Base-by-base conservation (phyloP, 2,113 vertebrate species). In the Eulemur rufifrons region DNA sequence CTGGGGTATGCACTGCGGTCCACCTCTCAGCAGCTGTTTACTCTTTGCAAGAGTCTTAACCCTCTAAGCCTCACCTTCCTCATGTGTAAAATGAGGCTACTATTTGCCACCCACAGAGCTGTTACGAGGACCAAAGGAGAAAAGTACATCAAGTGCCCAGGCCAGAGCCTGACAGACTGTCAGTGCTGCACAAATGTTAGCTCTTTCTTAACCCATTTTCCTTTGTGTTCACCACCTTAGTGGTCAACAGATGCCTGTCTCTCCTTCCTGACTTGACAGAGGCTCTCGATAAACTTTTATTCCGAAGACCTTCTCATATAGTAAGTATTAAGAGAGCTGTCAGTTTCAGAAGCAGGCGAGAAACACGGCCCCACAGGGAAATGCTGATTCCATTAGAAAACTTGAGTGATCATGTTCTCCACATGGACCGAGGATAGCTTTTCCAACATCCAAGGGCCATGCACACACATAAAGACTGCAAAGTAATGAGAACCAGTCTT, bases 401-500 rank as follows among this genome's bases (percentile, higher is more conserved):
- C 23, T 66, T 0, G 29, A 23, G 85, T 1, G 3, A 21, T 1
- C 9, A 8, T 8, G 54, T 20, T 25, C 68, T 12, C 54, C 11
- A 6, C 0, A 6, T 0, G 78, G 5, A 80, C 52, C 6, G 66
- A 54, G n/a, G 54, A 63, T 7, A 39, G 59, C 82, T 29, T n/a
- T 77, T 32, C 84, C 77, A 23, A 7, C 18, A n/a, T 14, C 50
- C 63, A 1, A 14, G 27, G 80, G 78, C 80, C 45, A 32, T 9
- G 59, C 34, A 23, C 34, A 50, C 61, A 27, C 4, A 29, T 0
- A 17, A 82, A 68, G 34, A 56, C 78, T 21, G 34, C 13, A 7
- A 39, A 17, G 69, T 92, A 95, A 86, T 25, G 71, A 90, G 81
- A 95, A 85, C 64, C 89, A 95, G 92, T 42, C 66, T 14, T 86